Base-by-base conservation (phyloP, 2,113 vertebrate species). In the Xenotilapia caudafasciata region DNA sequence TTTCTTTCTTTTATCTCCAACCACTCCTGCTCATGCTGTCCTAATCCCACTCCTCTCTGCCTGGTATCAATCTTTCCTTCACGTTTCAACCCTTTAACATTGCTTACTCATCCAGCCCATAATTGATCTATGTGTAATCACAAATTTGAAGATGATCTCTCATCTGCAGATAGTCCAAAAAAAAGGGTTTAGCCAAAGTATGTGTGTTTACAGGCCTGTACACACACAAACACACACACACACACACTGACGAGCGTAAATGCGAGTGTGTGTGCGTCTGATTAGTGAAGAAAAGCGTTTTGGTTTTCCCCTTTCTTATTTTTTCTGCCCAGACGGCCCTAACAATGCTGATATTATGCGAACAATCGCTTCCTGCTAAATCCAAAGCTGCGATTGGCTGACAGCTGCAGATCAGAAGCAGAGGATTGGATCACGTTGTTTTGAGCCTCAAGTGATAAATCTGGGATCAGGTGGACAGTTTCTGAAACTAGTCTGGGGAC, bases 301-400 rank as follows among this genome's bases (percentile, higher is more conserved):
- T 84, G 81, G 81, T 86, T 86, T 88, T 83, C 31, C 40, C 23
- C 73, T 53, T 51, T 62, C 6, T n/a, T 75, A 15, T 73, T 55
- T 68, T 6, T 80, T 56, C 82, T 88, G 79, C 70, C 54, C 58
- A 80, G 85, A 88, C 86, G 33, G 86, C 84, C 12, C 47, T 73
- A 94, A 94, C 93, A 93, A 94, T 92, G 54, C 86, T 55, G 84
- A 88, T 85, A 89, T 90, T 93, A 92, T 94, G 68, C 55, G 45
- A 80, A 17, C 88, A 93, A 94, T 94, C 89, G 42, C 90, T 87
- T 92, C 83, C 83, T 86, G 79, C 83, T 49, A 91, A 93, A 87
- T 80, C 31, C 55, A 58, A 60, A 83, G 79, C 84, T 11, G 5
- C 3, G 23, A 88, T 93, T 93, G 91, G 91, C 86, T 28, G 60